Conservation (phyloP, 2,888 invertebrate species). For the Anagyrus pseudococci region DNA sequence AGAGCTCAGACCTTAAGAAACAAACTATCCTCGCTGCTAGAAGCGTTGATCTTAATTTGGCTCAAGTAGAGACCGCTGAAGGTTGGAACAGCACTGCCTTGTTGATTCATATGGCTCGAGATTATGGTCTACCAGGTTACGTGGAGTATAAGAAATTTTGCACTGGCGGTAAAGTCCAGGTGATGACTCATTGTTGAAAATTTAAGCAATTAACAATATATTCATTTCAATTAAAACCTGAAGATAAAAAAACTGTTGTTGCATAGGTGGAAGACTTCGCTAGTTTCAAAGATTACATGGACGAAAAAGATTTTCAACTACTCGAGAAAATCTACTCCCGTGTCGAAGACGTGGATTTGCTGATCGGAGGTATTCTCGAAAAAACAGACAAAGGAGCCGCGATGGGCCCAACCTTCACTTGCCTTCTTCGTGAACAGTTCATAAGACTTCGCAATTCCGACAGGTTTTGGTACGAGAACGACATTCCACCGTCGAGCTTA, state of each 20-base stretch:
- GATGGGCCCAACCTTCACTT: conserved; percentile 89
- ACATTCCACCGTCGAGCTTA: conserved; percentile 86
- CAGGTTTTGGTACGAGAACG: conserved; percentile 95
- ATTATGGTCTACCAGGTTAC: conserved; percentile 83
- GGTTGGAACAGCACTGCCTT: conserved; percentile 57
- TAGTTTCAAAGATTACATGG: conserved; percentile 47
- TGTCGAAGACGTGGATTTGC: conserved; percentile 82
- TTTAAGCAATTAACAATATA: background rate
- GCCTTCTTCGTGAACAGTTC: conserved; percentile 84
- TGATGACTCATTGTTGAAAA: conserved; percentile 22
- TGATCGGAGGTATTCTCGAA: conserved; percentile 85
- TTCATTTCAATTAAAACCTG: no score
- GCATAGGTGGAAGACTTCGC: conserved; percentile 48
- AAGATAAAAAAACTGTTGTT: no score
- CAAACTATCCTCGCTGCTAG: conserved; percentile 72
- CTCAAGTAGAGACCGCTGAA: conserved; percentile 38
- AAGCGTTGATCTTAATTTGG: conserved; percentile 67
- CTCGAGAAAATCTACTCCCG: conserved; percentile 61
- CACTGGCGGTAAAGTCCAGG: conserved; percentile 44
- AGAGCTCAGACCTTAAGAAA: conserved; percentile 65
- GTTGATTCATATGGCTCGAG: conserved; percentile 72
- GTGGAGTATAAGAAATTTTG: conserved; percentile 71
- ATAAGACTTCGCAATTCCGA: conserved; percentile 83
- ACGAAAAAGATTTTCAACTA: conserved; percentile 40
- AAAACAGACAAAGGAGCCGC: conserved; percentile 79